Percentiles rank a stretch among this genome's conserved stretches.
These are phyloP conservation scores for Mormyrops attenuatus DNA, from an alignment of 2,797 vertebrate genomes.

Conservation along the genomic window DNA sequence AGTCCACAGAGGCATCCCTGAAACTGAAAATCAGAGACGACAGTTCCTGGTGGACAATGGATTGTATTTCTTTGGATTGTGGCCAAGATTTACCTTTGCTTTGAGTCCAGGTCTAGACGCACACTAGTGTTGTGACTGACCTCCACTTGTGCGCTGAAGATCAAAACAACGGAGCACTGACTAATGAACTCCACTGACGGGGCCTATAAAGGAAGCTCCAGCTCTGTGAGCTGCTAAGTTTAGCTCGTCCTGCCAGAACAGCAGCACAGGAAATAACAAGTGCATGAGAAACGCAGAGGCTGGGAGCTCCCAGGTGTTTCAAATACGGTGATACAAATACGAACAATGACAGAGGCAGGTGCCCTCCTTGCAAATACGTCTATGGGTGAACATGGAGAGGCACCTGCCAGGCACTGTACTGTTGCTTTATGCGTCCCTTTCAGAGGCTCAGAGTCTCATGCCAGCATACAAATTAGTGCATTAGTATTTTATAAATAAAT, in stretches of 20 bases:
- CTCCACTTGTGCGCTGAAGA: background rate
- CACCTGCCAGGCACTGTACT: conserved; percentile 51
- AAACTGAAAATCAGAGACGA: background rate
- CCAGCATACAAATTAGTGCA: background rate
- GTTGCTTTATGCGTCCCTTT: background rate
- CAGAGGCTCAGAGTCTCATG: background rate
- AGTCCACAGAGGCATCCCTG: background rate
- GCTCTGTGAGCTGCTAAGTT: conserved; percentile 38
- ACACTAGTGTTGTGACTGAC: background rate
- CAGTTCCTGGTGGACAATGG: background rate
- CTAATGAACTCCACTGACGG: background rate
- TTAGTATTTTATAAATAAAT: background rate
- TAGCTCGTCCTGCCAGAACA: conserved; percentile 48
- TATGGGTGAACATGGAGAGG: conserved; percentile 49
- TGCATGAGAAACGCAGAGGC: conserved; percentile 69
- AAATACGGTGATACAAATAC: conserved; percentile 72
- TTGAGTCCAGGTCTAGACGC: conserved; percentile 23
- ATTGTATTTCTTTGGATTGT: background rate
- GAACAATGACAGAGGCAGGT: conserved; percentile 72
- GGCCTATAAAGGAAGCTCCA: conserved; percentile 31
- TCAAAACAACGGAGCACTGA: background rate
- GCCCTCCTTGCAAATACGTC: conserved; percentile 61
- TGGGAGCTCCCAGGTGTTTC: conserved; percentile 68
- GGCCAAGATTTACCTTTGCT: conserved; percentile 14
- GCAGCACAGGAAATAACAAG: conserved; percentile 75